Base-by-base conservation (phyloP, 1,140 invertebrate species). In the Drosophila seguyi region DNA sequence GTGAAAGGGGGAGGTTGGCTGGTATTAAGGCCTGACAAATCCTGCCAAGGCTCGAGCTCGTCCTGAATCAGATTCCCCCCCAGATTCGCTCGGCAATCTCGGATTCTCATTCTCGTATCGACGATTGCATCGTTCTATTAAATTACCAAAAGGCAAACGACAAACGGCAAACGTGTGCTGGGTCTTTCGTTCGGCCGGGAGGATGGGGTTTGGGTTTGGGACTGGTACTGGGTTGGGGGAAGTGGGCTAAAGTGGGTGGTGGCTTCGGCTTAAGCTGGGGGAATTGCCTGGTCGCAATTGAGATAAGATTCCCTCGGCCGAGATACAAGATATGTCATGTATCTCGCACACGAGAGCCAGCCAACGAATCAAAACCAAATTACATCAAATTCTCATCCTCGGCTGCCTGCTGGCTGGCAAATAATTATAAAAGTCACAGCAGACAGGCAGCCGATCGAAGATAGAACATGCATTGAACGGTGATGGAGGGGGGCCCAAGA, bases 291-390 rank as follows among this genome's bases (percentile, higher is more conserved):
- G 67, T 81, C 74, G 76, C 87, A 91, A 91, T 91, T 91, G 84
- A 91, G 87, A 91, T 91, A 91, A 91, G 87, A 91, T 86, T 90
- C 81, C 63, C 77, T 52, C 27, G 20, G 69, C 74, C 55, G 65
- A 85, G 85, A 88, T 88, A 88, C 86, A 85, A 90, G 86, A 90
- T 90, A 90, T 90, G 86, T 81, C 86, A 90, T 90, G 86, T 88
- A 88, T 90, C 69, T 72, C 81, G 85, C 84, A 84, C 84, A 65
- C 61, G 63, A 66, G 65, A 50, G 47, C 14, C 25, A 74, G 34
- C 44, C 58, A 52, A 52, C 59, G 38, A 56, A 87, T 88, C 79
- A 88, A 74, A 80, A 74, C 65, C 72, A 90, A 88, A 88, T 88
- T 80, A 88, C 81, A 88, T 88, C 84, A 90, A 85, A 87, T 80